Evolutionary conservation across 2,888 invertebrate species (phyloP), one percentile per base, ranked within the genome.

Genomic region (Neoscelio sp.): DNA sequence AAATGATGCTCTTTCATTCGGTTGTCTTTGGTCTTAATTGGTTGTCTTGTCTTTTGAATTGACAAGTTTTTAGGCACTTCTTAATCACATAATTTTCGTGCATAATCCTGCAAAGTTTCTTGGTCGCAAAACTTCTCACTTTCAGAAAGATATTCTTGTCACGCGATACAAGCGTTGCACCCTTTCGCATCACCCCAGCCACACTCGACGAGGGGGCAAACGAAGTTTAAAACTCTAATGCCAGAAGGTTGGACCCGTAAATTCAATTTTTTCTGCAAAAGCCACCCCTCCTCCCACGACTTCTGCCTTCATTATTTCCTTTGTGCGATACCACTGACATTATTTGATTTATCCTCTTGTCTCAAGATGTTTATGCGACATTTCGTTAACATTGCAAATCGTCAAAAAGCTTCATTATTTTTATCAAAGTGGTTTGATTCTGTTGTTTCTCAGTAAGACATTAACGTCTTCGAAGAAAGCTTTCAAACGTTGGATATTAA

Each of bases 221-320:
- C 67, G 50, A 68, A 76, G 48, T 76, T 76, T 62, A 44, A 68
- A 76, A 62, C 62, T 68, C 54, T 54, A 13, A 20, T 30, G 30
- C 38, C 20, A 17, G 23, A 33, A 23, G 13, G 18, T 26, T 26
- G 54, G 46, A 26, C 28, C 44, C 8, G 46, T 46, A 74, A 74
- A 76, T 68, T 68, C 20, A 68, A 76, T 76, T 60, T 30, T 18
- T 13, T 28, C 26, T 1, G 42, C 54, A 12, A 74, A 74, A 48
- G 38, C 28, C n/a, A n/a, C n/a, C n/a, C n/a, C n/a, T n/a, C 52
- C 52, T 35, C 35, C 33, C 12, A 6, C n/a, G 56, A 56, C 56
- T 56, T 56, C 23, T 38, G 56, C 62, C 52, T 76, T 64, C 68
- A 46, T 76, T 54, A 46, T 35, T 54, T 48, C 46, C 46, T 60